Evolutionary conservation across 2,797 vertebrate genomes (phyloP), one percentile per base, ranked within the genome.

Genomic region (Cryptoblepharus egeriae): DNA sequence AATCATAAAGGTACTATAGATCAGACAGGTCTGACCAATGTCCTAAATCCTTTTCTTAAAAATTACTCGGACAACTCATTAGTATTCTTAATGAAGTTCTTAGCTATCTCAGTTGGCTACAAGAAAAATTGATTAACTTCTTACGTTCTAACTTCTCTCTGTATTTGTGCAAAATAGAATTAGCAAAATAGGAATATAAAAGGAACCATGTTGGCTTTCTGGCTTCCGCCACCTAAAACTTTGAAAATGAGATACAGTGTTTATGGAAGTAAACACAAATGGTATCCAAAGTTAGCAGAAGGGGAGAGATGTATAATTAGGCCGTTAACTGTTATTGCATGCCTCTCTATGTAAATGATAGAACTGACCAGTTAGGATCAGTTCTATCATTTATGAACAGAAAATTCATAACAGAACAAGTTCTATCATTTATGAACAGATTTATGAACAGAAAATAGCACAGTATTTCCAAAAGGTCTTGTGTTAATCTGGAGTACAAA

Each of bases 341-440:
- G 4, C 15, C 30, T 37, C 26, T 30, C 24, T 12, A 68, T 35
- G 24, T 32, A 7, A 22, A 35, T 35, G 35, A 12, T 32, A 32
- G 22, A 39, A 68, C 15, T 28, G 15, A 15, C 28, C 32, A 68
- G n/a, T n/a, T 37, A 28, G 64, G 4, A 28, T 5, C 20, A 79
- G 32, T n/a, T n/a, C n/a, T n/a, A n/a, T n/a, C n/a, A 68, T 20
- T 37, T 55, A 78, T 55, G 22, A 55, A 35, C 24, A 67, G 42
- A 77, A 79, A 69, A 61, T n/a, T n/a, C n/a, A n/a, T n/a, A 55
- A 35, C 24, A 67, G 42, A 77, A 79, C 58, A 61, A 79, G 32
- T n/a, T n/a, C n/a, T n/a, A n/a, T n/a, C n/a, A 68, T 20, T 37
- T 55, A 78, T 55, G 22, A 55, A 35, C 24, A 67, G 42, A 77